Base-by-base conservation (phyloP, 2,113 vertebrate species). In the Osmerus mordax region DNA sequence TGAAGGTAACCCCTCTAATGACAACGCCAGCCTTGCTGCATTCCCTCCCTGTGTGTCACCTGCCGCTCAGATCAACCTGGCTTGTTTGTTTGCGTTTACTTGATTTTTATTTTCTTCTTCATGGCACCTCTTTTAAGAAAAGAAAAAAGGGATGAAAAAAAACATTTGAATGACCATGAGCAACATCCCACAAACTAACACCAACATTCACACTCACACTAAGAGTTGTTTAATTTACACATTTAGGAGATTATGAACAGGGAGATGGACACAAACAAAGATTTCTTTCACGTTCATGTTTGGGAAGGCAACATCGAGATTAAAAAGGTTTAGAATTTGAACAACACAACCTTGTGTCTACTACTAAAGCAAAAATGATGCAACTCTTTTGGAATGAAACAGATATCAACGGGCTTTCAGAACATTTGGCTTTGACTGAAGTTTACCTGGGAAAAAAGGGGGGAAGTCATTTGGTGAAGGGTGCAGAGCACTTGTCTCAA, bases 1-100 rank as follows among this genome's bases (percentile, higher is more conserved):
- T 98, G 88, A 98, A 98, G 96, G 96, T 98, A 97, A 98, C 93
- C 93, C 92, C 89, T 91, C 87, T 91, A 88, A 81, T 85, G 83
- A 89, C 88, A 89, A 88, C 80, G 85, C 89, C 88, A 93, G 89
- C 92, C 92, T 92, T 90, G 89, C 90, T 93, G 93, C 90, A 93
- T 93, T 89, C 87, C 93, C 94, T 94, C 36, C 36, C 36, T 88
- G 93, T 93, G 93, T 95, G 92, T 94, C 91, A 92, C 88, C 91
- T 93, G 89, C 93, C 90, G 89, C 87, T 93, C 91, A 93, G 91
- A 92, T 91, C 90, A 90, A 91, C 87, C 91, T 92, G 91, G 93
- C 87, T 92, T 94, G 93, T 94, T 93, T 92, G 87, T 82, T 86
- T 87, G 86, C 84, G 94, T 94, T 89, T 84, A 91, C 77, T 91